Conservation (phyloP, 1,140 invertebrate genomes). For the Halictus rubicundus region DNA sequence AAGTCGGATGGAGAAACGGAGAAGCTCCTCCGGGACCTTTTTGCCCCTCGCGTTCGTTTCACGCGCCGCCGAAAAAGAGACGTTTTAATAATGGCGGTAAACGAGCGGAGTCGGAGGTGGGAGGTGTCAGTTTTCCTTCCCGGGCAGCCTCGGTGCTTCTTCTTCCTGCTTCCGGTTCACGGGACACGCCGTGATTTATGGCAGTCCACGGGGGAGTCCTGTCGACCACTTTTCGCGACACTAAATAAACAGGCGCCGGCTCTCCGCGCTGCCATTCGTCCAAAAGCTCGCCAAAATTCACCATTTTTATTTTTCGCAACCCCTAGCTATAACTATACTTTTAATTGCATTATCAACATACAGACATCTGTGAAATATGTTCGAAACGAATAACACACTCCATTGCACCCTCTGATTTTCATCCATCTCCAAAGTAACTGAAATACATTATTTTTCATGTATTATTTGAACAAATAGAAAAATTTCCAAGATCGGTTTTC, state of each 20-base stretch:
- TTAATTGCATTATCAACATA: no score
- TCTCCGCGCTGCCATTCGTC: no score
- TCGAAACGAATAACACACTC: no score
- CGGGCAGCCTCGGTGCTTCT: constrained; percentile 4
- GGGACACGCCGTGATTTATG: constrained; percentile 26
- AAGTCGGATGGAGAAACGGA: constrained; percentile 21
- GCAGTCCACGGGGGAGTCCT: not conserved
- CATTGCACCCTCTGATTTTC: no score
- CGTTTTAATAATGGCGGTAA: constrained; percentile 40
- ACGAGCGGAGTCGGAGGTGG: not conserved
- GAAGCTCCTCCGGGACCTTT: constrained; percentile 30
- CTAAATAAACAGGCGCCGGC: constrained; percentile 22
- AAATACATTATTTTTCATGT: no score
- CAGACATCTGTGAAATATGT: no score
- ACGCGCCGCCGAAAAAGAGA: constrained; percentile 22
- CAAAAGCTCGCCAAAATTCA: no score
- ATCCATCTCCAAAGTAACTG: no score
- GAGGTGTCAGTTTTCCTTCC: not conserved
- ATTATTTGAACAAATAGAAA: no score
- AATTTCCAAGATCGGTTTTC: no score
- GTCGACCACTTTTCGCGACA: not conserved
- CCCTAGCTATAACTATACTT: no score
- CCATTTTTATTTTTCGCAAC: no score
- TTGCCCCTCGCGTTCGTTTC: constrained; percentile 22
- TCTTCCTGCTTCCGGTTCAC: not conserved